Evolutionary conservation across 2,888 invertebrate species (phyloP), one percentile per base, ranked within the genome.

Genomic region (Tetheella fluctuosa): DNA sequence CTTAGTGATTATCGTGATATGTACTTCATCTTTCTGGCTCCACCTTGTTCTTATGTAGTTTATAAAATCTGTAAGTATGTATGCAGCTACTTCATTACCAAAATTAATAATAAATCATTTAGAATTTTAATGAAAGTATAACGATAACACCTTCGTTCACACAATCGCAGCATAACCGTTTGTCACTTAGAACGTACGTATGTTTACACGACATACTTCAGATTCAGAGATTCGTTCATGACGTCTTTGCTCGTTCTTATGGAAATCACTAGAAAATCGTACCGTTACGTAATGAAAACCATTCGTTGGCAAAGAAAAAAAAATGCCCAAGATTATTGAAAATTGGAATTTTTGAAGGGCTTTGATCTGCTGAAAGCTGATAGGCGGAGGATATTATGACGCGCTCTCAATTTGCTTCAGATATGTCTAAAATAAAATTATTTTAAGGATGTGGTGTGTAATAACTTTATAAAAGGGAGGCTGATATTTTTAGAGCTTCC

Each of bases 191-290:
- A 39, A 39, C 39, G n/a, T 39, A n/a, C 65, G 72, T 74, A 60
- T 73, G 65, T 79, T 76, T 76, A 37, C 63, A 63, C 53, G 64
- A 39, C 64, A 10, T 48, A 69, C 42, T 42, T 42, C 42, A 42
- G 4, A 42, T 10, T 17, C 65, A 68, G 64, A 71, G 63, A 71
- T 74, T 71, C 68, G 60, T 65, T 60, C 63, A 10, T 48, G 62
- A 68, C 66, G 39, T 59, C 62, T 60, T 59, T 69, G 74, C 73
- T 76, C 77, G 68, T 73, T 79, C 80, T 71, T 71, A 75, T 66
- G 74, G 73, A 81, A 82, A 80, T 73, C 80, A 77, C 73, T 69
- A 60, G 69, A 76, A 74, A 81, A 77, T 83, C 77, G 79, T 75
- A 73, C 72, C 70, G 70, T 67, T 64, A 66, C 74, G 70, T 79